phyloP scores from a whole-genome alignment of 1,140 invertebrate species.

The Carposina sasakii region DNA sequence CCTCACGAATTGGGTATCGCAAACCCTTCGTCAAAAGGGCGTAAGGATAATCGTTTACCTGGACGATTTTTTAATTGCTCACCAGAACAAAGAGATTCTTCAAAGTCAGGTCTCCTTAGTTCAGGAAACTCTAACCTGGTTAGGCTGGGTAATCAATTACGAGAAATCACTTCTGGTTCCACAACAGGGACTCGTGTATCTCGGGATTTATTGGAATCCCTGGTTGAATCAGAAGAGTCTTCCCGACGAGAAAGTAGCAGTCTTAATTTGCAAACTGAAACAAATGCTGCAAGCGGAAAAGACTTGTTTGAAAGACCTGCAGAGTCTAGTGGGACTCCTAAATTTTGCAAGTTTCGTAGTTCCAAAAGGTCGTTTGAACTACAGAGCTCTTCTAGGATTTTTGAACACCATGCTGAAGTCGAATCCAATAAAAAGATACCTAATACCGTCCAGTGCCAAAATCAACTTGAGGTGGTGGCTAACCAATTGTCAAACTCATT shows the following conservation, averaged over 20 bases:
- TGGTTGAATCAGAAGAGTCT: conserved; percentile 25
- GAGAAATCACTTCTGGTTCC: conserved; percentile 14
- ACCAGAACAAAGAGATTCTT: conserved; percentile 3
- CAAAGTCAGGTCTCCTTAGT: conserved; percentile 2
- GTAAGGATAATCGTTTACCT: conserved; percentile 30
- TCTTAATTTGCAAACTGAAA: conserved; percentile 6
- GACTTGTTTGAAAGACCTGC: conserved; percentile 22
- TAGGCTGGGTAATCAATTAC: conserved; percentile 23
- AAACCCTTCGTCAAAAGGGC: conserved; percentile 20
- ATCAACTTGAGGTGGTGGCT: conserved; percentile 14
- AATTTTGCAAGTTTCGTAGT: conserved; percentile 72
- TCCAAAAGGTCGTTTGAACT: conserved; percentile 54
- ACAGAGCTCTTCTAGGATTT: conserved; percentile 2
- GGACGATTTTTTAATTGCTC: conserved; percentile 22
- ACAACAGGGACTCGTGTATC: conserved; percentile 16
- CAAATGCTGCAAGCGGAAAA: conserved; percentile 5
- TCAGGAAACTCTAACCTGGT: conserved; percentile 7
- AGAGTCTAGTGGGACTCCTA: conserved; percentile 27
- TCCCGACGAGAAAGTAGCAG: conserved; percentile 17
- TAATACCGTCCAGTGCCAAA: not conserved
- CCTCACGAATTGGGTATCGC: conserved; percentile 34
- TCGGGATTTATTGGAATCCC: conserved; percentile 29
- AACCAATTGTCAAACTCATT: conserved; percentile 13
- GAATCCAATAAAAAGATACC: not conserved
- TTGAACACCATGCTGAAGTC: not conserved